phyloP scores from a whole-genome alignment of 1,140 invertebrate species.

The Diplogasteroides magnus region DNA sequence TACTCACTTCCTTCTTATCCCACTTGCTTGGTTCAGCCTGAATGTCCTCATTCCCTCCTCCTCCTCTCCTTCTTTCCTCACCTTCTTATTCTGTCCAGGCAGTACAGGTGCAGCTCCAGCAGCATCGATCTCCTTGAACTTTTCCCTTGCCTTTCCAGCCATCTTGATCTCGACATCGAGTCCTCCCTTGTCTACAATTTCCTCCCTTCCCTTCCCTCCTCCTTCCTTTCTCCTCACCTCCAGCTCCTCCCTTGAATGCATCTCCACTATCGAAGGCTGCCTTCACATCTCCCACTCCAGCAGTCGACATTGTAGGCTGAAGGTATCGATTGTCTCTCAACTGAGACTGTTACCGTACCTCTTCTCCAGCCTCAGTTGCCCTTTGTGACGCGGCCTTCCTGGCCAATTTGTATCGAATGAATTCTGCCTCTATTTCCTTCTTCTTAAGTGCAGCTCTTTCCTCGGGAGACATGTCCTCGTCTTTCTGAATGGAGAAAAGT shows the following conservation, averaged over 20 bases:
- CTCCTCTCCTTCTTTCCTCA: background rate
- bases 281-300: constrained; percentile 29
- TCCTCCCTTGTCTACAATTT: constrained; percentile 17
- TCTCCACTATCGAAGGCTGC: constrained; percentile 14
- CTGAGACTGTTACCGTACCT: background rate
- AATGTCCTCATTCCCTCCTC: background rate
- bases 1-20: constrained; percentile 43
- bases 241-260: constrained; percentile 16
- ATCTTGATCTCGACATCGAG: constrained; percentile 51
- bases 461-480: constrained; percentile 51
- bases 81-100: constrained; percentile 31
- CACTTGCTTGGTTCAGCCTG: constrained; percentile 38
- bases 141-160: constrained; percentile 50
- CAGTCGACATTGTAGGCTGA: background rate
- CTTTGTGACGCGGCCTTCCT: constrained; percentile 38
- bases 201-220: constrained; percentile 18
- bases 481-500: constrained; percentile 17
- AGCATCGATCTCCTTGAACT: constrained; percentile 50
- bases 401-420: constrained; percentile 53
- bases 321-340: constrained; percentile 5
- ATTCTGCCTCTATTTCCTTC: constrained; percentile 53
- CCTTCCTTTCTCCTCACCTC: constrained; percentile 6
- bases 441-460: constrained; percentile 52
- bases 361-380: constrained; percentile 16
- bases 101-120: constrained; percentile 34